Conservation (phyloP, 2,113 vertebrate genomes). For the Candoia aspera region DNA sequence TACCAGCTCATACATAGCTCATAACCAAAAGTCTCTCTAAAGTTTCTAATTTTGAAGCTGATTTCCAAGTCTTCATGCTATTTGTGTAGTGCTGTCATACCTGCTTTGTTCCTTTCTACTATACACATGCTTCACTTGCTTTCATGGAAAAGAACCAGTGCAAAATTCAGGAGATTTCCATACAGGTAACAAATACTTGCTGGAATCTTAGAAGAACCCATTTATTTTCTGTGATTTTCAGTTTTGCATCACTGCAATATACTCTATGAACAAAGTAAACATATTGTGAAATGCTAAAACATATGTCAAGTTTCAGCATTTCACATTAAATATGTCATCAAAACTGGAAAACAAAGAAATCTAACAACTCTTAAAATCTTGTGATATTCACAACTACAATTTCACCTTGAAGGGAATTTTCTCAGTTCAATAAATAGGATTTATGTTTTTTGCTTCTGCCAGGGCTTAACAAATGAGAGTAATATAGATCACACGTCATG, state of each 20-base stretch:
- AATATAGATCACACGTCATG: background rate
- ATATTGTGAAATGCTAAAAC: background rate
- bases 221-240: background rate
- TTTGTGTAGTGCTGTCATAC: background rate
- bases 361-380: background rate
- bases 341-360: background rate
- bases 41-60: background rate
- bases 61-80: background rate
- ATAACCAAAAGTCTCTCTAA: background rate
- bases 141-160: background rate
- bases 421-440: background rate
- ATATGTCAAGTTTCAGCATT: background rate
- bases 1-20: background rate
- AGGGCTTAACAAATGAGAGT: background rate
- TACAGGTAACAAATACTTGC: background rate
- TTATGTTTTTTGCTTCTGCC: background rate
- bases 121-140: background rate
- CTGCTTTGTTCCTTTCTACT: background rate
- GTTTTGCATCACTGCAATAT: background rate
- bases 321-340: background rate
- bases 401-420: background rate
- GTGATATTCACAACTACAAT: background rate
- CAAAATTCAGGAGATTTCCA: background rate
- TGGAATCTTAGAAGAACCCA: background rate
- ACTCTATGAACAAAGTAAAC: background rate